Conservation (phyloP, 2,888 invertebrate species). For the Subacronicta megacephala region DNA sequence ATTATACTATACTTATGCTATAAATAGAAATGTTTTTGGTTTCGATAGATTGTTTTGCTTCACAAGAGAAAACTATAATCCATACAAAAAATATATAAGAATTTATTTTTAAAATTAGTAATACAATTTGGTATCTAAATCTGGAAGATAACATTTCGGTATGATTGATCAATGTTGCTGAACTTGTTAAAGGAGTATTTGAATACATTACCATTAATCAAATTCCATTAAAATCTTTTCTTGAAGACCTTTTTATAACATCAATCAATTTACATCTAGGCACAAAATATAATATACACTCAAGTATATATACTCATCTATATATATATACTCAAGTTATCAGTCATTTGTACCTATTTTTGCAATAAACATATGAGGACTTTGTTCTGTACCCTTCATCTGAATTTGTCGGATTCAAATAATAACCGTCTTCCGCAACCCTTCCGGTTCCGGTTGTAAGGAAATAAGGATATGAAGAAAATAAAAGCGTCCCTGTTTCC, state of each 20-base stretch:
- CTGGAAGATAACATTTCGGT: background rate
- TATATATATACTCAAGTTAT: too few relatives aligned
- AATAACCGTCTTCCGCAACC: conserved; percentile 21
- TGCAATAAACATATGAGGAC: background rate
- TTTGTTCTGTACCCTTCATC: conserved; percentile 6
- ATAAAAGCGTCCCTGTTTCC: conserved; percentile 5
- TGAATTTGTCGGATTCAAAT: conserved; percentile 14
- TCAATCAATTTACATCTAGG: background rate
- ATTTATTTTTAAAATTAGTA: too few relatives aligned
- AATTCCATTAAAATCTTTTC: background rate
- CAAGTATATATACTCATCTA: too few relatives aligned
- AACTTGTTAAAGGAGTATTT: background rate
- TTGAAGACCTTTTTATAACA: background rate
- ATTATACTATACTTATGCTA: too few relatives aligned
- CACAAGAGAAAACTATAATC: too few relatives aligned
- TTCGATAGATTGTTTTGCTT: too few relatives aligned
- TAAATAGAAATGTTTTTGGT: too few relatives aligned
- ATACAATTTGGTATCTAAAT: background rate
- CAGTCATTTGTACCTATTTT: background rate
- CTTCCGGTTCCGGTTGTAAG: conserved; percentile 10
- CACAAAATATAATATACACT: too few relatives aligned
- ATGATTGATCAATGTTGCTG: background rate
- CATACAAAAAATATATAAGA: too few relatives aligned
- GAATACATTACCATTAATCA: background rate
- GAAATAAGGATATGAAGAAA: conserved; percentile 13